A percentile compares a stretch with the other conserved stretches of the same genome.
Conservation (phyloP, 2,113 vertebrate species). For the Pyrgilauda ruficollis region DNA sequence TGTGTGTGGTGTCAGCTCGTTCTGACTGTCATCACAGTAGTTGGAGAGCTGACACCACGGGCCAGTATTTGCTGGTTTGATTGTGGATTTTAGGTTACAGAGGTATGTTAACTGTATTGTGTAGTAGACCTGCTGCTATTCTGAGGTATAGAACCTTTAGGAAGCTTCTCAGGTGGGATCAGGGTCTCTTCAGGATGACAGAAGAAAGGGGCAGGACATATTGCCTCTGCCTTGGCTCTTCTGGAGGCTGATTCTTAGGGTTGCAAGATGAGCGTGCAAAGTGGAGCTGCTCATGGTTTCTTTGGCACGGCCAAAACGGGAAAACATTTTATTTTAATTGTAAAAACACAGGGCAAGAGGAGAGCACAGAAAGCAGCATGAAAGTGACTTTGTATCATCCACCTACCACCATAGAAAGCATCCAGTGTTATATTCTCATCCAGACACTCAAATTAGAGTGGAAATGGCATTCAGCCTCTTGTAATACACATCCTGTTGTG, state of each 20-base stretch:
- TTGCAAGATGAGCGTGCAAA: not conserved
- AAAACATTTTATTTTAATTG: not conserved
- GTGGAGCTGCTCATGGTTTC: not conserved
- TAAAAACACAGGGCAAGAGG: not conserved
- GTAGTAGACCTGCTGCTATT: not conserved
- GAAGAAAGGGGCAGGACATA: not conserved
- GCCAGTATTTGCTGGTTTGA: not conserved
- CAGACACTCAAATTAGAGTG: not conserved
- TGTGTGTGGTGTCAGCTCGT: slow-evolving; percentile 10
- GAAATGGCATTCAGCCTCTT: not conserved
- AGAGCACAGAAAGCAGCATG: not conserved
- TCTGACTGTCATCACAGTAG: slow-evolving; percentile 1
- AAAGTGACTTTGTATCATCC: not conserved
- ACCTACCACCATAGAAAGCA: not conserved
- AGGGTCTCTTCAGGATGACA: not conserved
- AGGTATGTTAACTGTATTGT: not conserved
- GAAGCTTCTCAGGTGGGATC: not conserved
- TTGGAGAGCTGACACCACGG: slow-evolving; percentile 27
- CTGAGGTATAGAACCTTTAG: not conserved
- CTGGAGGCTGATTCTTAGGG: not conserved
- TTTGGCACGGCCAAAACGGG: not conserved
- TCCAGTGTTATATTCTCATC: not conserved
- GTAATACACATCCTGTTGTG: not conserved
- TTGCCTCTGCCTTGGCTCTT: not conserved
- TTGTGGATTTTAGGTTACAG: not conserved